Evolutionary conservation across 2,797 vertebrate genomes (phyloP).

Genomic region (Heteromormyrus szaboi): DNA sequence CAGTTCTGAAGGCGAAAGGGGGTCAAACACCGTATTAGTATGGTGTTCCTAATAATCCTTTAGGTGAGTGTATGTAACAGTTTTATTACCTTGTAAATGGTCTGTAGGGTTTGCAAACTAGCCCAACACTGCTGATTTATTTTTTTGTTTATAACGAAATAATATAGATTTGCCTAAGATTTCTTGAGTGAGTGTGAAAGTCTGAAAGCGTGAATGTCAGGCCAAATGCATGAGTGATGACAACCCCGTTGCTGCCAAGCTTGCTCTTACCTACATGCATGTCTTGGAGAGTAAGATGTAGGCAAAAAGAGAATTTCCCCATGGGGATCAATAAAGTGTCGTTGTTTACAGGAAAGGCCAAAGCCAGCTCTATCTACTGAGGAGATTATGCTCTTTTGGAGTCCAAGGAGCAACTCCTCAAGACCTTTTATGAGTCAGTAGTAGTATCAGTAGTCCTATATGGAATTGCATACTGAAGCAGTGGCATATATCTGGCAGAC

Average conservation of each 20-base stretch:
- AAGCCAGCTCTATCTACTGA: neutral
- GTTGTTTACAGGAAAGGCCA: neutral
- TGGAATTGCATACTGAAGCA: neutral
- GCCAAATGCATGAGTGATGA: too few species aligned
- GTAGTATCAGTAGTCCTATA: conserved; percentile 11
- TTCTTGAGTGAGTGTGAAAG: too few species aligned
- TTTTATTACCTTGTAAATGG: too few species aligned
- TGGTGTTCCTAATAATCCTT: too few species aligned
- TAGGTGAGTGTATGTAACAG: too few species aligned
- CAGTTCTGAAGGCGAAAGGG: too few species aligned
- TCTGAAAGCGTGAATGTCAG: too few species aligned
- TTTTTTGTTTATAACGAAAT: too few species aligned
- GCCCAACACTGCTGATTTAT: too few species aligned
- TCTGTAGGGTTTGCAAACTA: too few species aligned
- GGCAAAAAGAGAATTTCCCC: neutral
- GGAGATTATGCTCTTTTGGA: conserved; percentile 11
- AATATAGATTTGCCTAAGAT: too few species aligned
- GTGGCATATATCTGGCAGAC: neutral
- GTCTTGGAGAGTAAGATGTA: neutral
- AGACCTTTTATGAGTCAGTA: conserved; percentile 1
- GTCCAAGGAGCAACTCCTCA: neutral
- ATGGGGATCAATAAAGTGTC: neutral
- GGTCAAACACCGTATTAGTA: too few species aligned
- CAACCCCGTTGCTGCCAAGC: neutral
- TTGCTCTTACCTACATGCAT: neutral